A percentile compares a stretch with the other conserved stretches of the same genome.
These are phyloP conservation scores for Protaetia brevitarsis DNA, from an alignment of 1,140 invertebrate genomes.

Conservation along the genomic window DNA sequence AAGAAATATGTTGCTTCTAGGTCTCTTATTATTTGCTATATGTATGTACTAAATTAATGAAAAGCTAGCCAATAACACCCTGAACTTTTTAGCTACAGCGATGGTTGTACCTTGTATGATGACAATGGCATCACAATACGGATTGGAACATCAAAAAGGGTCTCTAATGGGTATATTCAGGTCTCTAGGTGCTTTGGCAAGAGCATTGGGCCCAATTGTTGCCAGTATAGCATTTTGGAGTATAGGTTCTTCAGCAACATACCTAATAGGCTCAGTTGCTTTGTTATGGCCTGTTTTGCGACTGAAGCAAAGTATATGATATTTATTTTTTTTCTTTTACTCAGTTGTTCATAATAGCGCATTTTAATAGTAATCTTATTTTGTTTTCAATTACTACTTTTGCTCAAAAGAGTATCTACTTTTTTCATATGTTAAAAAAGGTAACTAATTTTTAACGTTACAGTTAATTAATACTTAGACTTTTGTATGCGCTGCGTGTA, in stretches of 20 bases:
- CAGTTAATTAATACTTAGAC: no score
- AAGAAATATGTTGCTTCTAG: conserved; percentile 65
- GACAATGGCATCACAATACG: conserved; percentile 81
- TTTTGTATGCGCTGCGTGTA: no score
- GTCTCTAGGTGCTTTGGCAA: conserved; percentile 87
- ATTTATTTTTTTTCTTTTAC: no score
- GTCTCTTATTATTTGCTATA: conserved; percentile 84
- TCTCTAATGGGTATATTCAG: conserved; percentile 90
- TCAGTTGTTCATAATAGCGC: no score
- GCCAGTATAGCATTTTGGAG: conserved; percentile 83
- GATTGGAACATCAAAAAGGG: conserved; percentile 83
- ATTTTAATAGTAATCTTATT: no score
- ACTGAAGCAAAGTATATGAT: conserved; percentile 27
- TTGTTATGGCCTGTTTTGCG: conserved; percentile 62
- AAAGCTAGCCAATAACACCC: conserved; percentile 19
- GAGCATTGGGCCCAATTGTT: conserved; percentile 88
- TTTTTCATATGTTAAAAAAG: no score
- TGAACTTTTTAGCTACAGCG: conserved; percentile 71
- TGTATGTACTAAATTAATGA: conserved; percentile 65
- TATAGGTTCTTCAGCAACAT: conserved; percentile 69
- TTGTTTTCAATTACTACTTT: no score
- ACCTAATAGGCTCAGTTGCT: conserved; percentile 65
- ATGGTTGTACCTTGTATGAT: conserved; percentile 93
- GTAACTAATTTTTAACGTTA: no score
- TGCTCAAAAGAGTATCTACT: no score